Conservation (phyloP, 2,113 vertebrate species). For the Amphiprion ocellaris region DNA sequence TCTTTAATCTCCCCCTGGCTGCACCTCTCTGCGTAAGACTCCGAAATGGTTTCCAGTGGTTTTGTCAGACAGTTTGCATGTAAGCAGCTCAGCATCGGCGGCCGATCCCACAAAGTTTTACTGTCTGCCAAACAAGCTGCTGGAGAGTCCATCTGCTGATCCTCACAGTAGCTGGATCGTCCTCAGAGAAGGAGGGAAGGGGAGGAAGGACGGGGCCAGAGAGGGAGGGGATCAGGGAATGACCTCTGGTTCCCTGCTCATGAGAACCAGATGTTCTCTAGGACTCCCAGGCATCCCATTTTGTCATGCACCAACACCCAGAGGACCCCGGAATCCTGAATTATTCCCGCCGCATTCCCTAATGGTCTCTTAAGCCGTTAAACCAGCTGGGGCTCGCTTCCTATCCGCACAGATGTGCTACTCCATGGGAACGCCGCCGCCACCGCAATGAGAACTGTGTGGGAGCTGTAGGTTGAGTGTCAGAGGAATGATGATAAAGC, state of each 20-base stretch:
- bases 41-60: background rate
- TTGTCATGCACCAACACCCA: constrained; percentile 56
- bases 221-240: constrained; percentile 46
- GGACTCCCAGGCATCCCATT: constrained; percentile 64
- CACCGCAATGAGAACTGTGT: constrained; percentile 21
- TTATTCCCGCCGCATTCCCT: constrained; percentile 48
- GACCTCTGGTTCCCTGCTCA: constrained; percentile 59
- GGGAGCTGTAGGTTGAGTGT: constrained; percentile 6
- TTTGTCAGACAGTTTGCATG: background rate
- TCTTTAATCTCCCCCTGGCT: no score
- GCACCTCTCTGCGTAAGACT: background rate
- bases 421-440: constrained; percentile 20
- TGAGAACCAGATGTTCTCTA: constrained; percentile 78
- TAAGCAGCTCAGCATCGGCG: background rate
- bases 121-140: constrained; percentile 31
- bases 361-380: constrained; percentile 18
- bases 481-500: background rate
- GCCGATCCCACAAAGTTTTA: constrained; percentile 11
- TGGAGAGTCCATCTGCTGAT: constrained; percentile 10
- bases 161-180: constrained; percentile 55
- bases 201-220: background rate
- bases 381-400: constrained; percentile 53
- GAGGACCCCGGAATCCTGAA: constrained; percentile 36
- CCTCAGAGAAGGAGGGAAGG: constrained; percentile 20
- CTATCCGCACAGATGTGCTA: constrained; percentile 4